These are phyloP conservation scores for Nipponia nippon DNA, from an alignment of 2,113 vertebrate species.

Conservation along the genomic window DNA sequence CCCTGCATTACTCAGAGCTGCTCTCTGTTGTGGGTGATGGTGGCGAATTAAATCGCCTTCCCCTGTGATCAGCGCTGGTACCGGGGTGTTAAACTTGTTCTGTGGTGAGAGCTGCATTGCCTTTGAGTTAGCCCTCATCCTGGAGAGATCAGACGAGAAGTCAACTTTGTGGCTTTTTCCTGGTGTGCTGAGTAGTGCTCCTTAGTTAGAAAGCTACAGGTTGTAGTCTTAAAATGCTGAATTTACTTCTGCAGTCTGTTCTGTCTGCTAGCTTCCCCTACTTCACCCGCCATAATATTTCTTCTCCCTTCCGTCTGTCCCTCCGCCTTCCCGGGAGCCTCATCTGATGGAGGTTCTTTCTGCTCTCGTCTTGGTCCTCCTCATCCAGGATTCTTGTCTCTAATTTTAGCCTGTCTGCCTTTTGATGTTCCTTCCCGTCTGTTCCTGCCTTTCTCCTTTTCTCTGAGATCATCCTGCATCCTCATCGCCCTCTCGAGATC, in stretches of 20 bases:
- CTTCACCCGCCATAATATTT: background rate
- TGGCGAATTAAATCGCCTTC: background rate
- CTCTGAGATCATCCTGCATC: background rate
- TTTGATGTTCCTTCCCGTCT: slow-evolving; percentile 1
- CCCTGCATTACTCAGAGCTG: background rate
- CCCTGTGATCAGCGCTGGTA: background rate
- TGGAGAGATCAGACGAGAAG: background rate
- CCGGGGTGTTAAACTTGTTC: background rate
- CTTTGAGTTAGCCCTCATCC: background rate
- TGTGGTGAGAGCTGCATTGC: background rate
- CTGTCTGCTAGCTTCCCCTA: background rate
- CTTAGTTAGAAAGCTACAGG: background rate
- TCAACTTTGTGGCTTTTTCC: background rate
- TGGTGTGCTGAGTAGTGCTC: background rate
- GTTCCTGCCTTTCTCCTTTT: slow-evolving; percentile 19
- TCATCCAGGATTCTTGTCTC: background rate
- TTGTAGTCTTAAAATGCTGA: background rate
- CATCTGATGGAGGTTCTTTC: background rate
- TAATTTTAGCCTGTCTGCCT: slow-evolving; percentile 46
- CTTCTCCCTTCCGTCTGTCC: background rate
- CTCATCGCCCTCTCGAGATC: background rate
- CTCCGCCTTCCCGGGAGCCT: background rate
- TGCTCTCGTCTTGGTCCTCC: background rate
- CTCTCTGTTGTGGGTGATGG: background rate
- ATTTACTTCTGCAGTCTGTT: background rate